phyloP scores from a whole-genome alignment of 1,140 invertebrate species.

The Elymnias hypermnestra region DNA sequence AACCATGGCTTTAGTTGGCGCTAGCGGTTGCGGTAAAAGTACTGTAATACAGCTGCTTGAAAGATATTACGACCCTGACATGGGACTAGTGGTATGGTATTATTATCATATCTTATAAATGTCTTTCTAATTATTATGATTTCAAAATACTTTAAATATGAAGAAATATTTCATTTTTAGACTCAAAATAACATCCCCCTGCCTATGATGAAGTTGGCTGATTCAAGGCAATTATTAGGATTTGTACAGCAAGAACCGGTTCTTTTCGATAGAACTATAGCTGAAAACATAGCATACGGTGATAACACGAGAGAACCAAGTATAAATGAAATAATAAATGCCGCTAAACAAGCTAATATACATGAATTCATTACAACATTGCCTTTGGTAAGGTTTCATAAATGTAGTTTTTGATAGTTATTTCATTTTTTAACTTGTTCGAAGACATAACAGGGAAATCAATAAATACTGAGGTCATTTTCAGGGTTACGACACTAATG shows the following conservation, averaged over 20 bases:
- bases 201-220: slow-evolving; percentile 69
- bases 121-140: too few species aligned
- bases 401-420: too few species aligned
- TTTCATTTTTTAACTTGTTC: too few species aligned
- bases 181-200: slow-evolving; percentile 61
- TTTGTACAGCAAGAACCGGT: slow-evolving; percentile 88
- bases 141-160: not conserved
- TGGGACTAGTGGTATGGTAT: slow-evolving; percentile 79
- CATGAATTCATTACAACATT: slow-evolving; percentile 83
- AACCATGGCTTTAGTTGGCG: slow-evolving; percentile 90
- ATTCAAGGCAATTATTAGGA: slow-evolving; percentile 79
- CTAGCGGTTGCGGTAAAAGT: slow-evolving; percentile 93
- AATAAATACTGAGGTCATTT: not conserved
- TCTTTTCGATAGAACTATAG: slow-evolving; percentile 83
- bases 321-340: slow-evolving; percentile 78
- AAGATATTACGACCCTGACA: slow-evolving; percentile 86
- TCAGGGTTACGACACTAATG: slow-evolving; percentile 8
- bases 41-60: slow-evolving; percentile 88
- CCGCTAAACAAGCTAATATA: slow-evolving; percentile 84
- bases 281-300: slow-evolving; percentile 86
- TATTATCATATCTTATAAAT: too few species aligned
- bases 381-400: slow-evolving; percentile 74
- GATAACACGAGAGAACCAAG: slow-evolving; percentile 75
- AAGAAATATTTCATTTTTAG: slow-evolving; percentile 17
- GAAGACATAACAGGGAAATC: too few species aligned